phyloP scores from a whole-genome alignment of 2,113 vertebrate species.

The Gambusia affinis region DNA sequence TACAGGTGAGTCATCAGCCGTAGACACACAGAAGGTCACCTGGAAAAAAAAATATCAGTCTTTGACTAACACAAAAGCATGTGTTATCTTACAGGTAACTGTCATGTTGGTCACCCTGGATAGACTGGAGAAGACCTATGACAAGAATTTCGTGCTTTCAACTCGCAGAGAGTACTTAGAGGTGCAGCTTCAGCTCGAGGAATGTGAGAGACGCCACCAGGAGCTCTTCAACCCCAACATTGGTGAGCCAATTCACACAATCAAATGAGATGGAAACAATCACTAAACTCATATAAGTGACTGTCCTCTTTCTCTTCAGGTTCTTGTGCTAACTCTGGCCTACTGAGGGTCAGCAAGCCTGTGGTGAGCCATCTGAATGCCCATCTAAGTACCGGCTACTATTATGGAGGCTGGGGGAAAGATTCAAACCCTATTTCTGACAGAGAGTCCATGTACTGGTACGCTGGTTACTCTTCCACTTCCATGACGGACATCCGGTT shows the following conservation, averaged over 20 bases:
- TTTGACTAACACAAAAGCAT: background rate
- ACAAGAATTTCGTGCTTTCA: conserved; percentile 65
- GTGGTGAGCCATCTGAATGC: conserved; percentile 73
- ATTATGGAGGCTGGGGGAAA: conserved; percentile 76
- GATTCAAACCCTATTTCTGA: conserved; percentile 68
- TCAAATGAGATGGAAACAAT: background rate
- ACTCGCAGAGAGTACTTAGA: conserved; percentile 68
- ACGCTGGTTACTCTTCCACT: conserved; percentile 41
- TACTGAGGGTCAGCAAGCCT: conserved; percentile 70
- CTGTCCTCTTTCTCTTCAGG: conserved; percentile 34
- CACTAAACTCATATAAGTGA: background rate
- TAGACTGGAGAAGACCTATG: conserved; percentile 66
- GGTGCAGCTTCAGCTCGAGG: conserved; percentile 70
- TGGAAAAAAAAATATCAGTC: background rate
- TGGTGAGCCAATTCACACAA: conserved; percentile 45
- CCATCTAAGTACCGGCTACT: conserved; percentile 36
- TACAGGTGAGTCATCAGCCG: conserved; percentile 56
- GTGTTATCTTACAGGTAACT: conserved; percentile 44
- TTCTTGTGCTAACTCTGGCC: conserved; percentile 70
- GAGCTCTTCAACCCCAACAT: conserved; percentile 75
- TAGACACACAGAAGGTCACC: background rate
- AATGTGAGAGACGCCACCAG: conserved; percentile 71
- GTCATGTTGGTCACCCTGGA: conserved; percentile 53
- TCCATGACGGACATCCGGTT: conserved; percentile 51
- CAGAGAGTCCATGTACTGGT: conserved; percentile 73